Evolutionary conservation across 2,888 invertebrate species (phyloP), one percentile per base, ranked within the genome.

Genomic region (Sarcophaga variegata): DNA sequence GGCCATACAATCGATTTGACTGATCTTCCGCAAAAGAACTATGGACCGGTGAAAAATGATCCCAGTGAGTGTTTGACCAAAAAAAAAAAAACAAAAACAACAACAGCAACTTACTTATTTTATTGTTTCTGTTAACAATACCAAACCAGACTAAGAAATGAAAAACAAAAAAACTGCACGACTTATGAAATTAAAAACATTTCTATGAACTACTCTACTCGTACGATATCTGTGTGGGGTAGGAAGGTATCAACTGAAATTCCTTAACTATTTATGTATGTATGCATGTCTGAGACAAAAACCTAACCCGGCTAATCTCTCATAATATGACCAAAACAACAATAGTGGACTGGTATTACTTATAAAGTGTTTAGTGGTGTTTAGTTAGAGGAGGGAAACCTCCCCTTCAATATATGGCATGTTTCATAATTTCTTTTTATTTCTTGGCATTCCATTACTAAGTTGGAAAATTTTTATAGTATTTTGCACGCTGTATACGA

Each of bases 11-110:
- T 95, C 91, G 94, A 94, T 94, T 94, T 95, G 92, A 94, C 95
- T 93, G 95, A 94, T 94, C 93, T 94, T 90, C 94, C 94, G 90
- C 94, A 94, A 90, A 94, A 94, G 91, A 94, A 94, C 91, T 96
- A 95, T 91, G 96, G 96, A 91, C 96, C 96, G 20, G 96, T 96
- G 89, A 94, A 95, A 91, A 97, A 96, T 93, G 96, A 96, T 93
- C 96, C 96, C 94, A 95, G 96, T 96, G 96, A 96, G 96, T 96
- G 91, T 90, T 83, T 81, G 77, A 83, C 70, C 37, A 74, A 80
- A 62, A 82, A 25, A 47, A 71, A 37, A 27, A 49, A 60, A 66
- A 5, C 2, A 49, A 47, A 20, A 45, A 79, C 62, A 22, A 37
- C 47, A 54, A 66, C 37, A 37, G 37, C 37, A 37, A 37, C 37